Conservation (phyloP, 1,140 invertebrate genomes). For the Coptotermes formosanus region DNA sequence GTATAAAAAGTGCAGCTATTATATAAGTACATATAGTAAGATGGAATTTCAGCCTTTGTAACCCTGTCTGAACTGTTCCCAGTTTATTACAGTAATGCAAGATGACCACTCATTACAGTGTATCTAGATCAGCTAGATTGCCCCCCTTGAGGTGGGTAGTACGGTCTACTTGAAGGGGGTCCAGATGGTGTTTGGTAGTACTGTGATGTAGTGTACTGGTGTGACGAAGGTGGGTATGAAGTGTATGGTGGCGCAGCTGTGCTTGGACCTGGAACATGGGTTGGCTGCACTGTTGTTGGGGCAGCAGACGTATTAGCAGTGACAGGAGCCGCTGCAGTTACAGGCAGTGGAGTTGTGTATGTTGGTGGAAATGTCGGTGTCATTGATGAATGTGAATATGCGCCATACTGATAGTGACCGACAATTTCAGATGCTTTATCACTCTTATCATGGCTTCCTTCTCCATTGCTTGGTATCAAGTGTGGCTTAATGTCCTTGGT, state of each 20-base stretch:
- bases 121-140: not conserved
- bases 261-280: not conserved
- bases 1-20: too few relatives aligned
- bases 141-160: not conserved
- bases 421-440: not conserved
- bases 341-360: not conserved
- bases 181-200: not conserved
- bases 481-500: constrained; percentile 23
- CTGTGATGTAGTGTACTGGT: not conserved
- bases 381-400: constrained; percentile 13
- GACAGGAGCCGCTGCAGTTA: not conserved
- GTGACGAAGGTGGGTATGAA: not conserved
- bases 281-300: not conserved
- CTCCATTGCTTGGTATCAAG: not conserved
- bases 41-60: not conserved
- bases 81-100: not conserved
- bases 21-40: not conserved
- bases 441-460: not conserved
- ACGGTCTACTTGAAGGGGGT: not conserved
- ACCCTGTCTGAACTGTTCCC: not conserved
- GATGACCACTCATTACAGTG: too few relatives aligned
- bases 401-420: constrained; percentile 15
- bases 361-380: constrained; percentile 19
- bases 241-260: not conserved
- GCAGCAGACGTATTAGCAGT: not conserved